Base-by-base conservation (phyloP, 2,797 vertebrate species). In the Halcyon chelicuti region DNA sequence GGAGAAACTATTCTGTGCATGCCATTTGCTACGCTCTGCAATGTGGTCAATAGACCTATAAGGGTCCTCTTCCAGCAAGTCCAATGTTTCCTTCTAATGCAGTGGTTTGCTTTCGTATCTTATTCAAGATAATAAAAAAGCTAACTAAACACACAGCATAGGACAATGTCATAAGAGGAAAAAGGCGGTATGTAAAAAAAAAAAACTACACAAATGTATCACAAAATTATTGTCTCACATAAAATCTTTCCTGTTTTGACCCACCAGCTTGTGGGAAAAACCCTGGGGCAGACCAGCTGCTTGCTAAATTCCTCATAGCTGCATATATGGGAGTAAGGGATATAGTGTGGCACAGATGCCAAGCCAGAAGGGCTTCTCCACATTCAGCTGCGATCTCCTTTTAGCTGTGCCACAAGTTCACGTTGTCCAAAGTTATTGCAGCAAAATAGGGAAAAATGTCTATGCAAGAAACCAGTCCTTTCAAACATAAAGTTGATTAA, bases 181-280 rank as follows among this genome's bases (percentile, higher is more conserved):
- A 31, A 22, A 29, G 12, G 8, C 33, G 14, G 12, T 31, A 28
- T 7, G 6, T 47, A 70, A 84, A 61, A 63, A 65, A 89, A 73
- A n/a, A 23, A 13, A 0, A 6, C 13, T 22, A 25, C 2, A 54
- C 12, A 47, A 2, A 19, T 8, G 7, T 37, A 20, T 31, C 25
- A 65, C 62, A 40, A 75, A 90, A 81, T 52, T 22, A 31, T 8
- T 57, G 33, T 46, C 21, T 10, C 37, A 42, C 22, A 16, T 51
- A 57, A 63, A n/a, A 28, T 28, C 55, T 75, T 83, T 29, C 5
- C 26, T 62, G 9, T 31, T 93, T 77, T 52, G 39, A 42, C 19
- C 26, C 51, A n/a, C n/a, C 61, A 51, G 39, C 18, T 68, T 57
- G 9, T 37, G 40, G 35, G 40, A 46, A 63, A 14, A 20, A n/a